These are phyloP conservation scores for Lathronympha strigana DNA, from an alignment of 2,888 invertebrate genomes.

Conservation along the genomic window DNA sequence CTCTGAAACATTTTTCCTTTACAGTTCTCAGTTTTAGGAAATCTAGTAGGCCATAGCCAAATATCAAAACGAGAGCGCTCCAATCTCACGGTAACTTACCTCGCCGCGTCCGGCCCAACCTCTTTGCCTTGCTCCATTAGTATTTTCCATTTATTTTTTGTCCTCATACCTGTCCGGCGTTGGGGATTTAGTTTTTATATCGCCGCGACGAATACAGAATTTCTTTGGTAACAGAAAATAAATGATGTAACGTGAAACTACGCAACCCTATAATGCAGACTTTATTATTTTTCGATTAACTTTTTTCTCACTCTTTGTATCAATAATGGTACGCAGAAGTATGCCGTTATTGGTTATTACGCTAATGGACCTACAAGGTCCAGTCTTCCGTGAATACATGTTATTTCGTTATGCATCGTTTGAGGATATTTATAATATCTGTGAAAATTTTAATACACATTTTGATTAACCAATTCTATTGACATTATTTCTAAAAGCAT, in stretches of 20 bases:
- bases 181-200: slow-evolving; percentile 80
- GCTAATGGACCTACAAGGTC: slow-evolving; percentile 15
- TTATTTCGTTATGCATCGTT: slow-evolving; percentile 18
- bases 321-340: slow-evolving; percentile 42
- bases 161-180: slow-evolving; percentile 83
- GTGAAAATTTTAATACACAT: slow-evolving; percentile 9
- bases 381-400: slow-evolving; percentile 18
- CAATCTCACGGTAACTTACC: slow-evolving; percentile 60
- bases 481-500: neutral
- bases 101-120: slow-evolving; percentile 65
- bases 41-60: neutral
- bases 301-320: slow-evolving; percentile 52
- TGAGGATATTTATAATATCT: neutral
- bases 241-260: slow-evolving; percentile 76
- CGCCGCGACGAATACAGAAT: slow-evolving; percentile 81
- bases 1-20: neutral
- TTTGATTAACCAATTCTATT: neutral
- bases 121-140: slow-evolving; percentile 81
- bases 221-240: slow-evolving; percentile 78
- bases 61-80: slow-evolving; percentile 13
- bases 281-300: slow-evolving; percentile 73
- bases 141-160: slow-evolving; percentile 84
- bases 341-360: slow-evolving; percentile 43
- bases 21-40: neutral
- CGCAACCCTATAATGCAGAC: slow-evolving; percentile 55